Evolutionary conservation across 2,888 invertebrate genomes (phyloP), one percentile per base, ranked within the genome.

Genomic region (Drosophila infuscata): DNA sequence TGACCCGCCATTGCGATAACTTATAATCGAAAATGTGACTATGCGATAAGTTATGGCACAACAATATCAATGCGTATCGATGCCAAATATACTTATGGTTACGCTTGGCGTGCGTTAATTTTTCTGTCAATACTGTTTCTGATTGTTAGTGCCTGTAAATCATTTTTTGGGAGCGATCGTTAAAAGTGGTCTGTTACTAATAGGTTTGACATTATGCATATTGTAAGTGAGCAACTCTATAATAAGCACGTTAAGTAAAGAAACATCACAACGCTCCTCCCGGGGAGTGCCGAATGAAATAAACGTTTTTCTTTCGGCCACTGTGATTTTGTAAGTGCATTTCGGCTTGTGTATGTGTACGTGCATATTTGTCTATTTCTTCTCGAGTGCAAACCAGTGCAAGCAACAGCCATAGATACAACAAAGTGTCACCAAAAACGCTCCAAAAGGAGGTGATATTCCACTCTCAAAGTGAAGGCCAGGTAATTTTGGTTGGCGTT

Each of bases 181-280:
- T 33, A 29, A 46, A 9, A 46, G 35, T 41, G 12, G 30, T 57
- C 29, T 63, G 5, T 12, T 15, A 43, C 9, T 41, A 3, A 41
- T 49, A 48, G 8, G 53, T 60, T 59, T 69, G 20, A 65, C 46
- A 51, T 36, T 53, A 41, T 38, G 49, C 33, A 43, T 20, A 56
- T 79, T 65, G 67, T 78, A 79, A 79, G 76, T 76, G 68, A 61
- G 36, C 65, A 66, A 46, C 56, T 43, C 9, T 43, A 36, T 38
- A 60, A 53, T 32, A 43, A 76, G 54, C 65, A 57, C 65, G 76
- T 79, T 79, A 79, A 79, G 78, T 79, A 79, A 68, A 56, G 36
- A 60, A 33, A 62, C 35, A 67, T 29, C 11, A 56, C 62, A 33
- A 20, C 59, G 48, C 12, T 36, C n/a, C 20, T 25, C 36, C 48